Conservation (phyloP, 2,113 vertebrate genomes). For the Pygoscelis adeliae region DNA sequence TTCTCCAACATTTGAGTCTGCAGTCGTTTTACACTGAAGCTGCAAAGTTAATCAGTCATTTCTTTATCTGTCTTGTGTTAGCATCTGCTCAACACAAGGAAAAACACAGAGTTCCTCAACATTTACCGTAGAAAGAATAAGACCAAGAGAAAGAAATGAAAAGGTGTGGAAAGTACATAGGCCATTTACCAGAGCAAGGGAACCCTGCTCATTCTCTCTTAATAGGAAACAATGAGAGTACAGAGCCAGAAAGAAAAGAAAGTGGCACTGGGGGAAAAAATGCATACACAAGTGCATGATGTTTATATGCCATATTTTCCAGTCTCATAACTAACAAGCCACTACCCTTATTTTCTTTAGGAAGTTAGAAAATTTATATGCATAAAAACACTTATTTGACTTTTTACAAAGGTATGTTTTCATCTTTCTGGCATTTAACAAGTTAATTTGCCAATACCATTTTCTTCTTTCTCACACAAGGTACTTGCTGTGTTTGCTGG, state of each 20-base stretch:
- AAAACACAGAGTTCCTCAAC: neutral
- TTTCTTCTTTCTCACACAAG: neutral
- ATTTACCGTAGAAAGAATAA: neutral
- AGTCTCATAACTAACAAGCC: neutral
- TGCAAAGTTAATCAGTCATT: slow-evolving; percentile 24
- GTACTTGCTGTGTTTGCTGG: neutral
- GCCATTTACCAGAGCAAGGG: neutral
- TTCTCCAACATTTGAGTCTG: neutral
- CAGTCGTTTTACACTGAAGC: neutral
- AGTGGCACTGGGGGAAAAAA: neutral
- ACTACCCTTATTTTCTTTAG: neutral
- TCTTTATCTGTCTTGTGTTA: neutral
- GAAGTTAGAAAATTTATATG: neutral
- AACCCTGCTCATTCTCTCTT: neutral
- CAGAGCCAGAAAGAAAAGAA: neutral
- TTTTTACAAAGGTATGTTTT: neutral
- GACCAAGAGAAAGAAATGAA: neutral
- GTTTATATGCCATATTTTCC: neutral
- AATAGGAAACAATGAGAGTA: neutral
- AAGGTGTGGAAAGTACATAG: neutral
- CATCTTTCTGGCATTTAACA: neutral
- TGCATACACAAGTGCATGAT: neutral
- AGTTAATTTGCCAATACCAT: neutral
- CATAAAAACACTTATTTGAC: neutral
- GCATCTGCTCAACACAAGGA: neutral